Evolutionary conservation across 2,888 invertebrate genomes (phyloP).

Genomic region (Graphium colonna): DNA sequence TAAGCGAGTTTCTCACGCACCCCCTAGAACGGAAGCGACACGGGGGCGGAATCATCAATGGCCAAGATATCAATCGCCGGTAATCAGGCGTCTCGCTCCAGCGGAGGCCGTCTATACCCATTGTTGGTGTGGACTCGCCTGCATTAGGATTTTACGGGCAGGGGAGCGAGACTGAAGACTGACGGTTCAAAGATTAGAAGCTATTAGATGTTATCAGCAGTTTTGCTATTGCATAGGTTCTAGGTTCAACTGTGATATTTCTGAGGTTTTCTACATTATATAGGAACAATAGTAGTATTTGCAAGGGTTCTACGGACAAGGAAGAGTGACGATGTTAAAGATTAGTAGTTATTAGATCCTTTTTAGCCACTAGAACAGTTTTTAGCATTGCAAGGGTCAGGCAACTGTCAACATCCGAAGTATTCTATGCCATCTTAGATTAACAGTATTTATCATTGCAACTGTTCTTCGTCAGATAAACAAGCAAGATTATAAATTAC

Average conservation of each 20-base stretch:
- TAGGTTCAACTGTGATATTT: not conserved
- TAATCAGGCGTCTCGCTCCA: conserved; percentile 34
- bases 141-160: conserved; percentile 58
- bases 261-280: no score
- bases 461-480: no score
- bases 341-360: no score
- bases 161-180: conserved; percentile 29
- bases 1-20: conserved; percentile 5
- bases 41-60: not conserved
- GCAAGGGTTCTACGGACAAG: no score
- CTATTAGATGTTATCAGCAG: not conserved
- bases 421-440: no score
- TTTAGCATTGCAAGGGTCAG: no score
- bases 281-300: no score
- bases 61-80: conserved; percentile 38
- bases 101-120: conserved; percentile 33
- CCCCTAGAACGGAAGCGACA: not conserved
- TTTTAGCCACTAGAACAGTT: no score
- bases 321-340: no score
- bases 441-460: no score
- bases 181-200: not conserved
- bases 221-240: not conserved
- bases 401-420: no score
- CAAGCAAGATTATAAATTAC: no score
- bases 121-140: conserved; percentile 38